Conservation (phyloP, 2,888 invertebrate species). For the Therioaphis trifolii region DNA sequence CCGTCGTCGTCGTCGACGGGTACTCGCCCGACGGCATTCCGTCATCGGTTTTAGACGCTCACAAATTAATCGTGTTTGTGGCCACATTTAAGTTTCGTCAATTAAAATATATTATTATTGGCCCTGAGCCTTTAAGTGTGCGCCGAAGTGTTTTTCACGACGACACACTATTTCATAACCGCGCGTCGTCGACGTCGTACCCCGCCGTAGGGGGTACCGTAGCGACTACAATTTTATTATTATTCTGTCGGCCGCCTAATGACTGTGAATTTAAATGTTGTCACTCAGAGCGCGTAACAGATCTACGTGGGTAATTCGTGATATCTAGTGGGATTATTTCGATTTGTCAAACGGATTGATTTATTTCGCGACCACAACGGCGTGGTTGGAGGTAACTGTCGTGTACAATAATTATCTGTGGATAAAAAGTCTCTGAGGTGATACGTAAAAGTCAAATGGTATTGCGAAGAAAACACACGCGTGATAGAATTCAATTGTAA, state of each 20-base stretch:
- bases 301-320: too few species aligned
- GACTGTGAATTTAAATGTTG: background rate
- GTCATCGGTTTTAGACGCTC: background rate
- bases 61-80: slow-evolving; percentile 12
- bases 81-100: background rate
- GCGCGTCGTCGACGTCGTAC: background rate
- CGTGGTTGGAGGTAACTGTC: too few species aligned
- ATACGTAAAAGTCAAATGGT: too few species aligned
- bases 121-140: background rate
- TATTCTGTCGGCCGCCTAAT: background rate
- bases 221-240: too few species aligned
- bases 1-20: background rate
- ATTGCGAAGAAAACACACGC: too few species aligned
- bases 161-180: background rate
- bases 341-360: too few species aligned
- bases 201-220: too few species aligned
- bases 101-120: slow-evolving; percentile 15
- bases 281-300: background rate
- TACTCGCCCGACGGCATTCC: slow-evolving; percentile 42
- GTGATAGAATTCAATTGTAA: too few species aligned
- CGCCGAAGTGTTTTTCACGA: background rate
- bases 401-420: too few species aligned
- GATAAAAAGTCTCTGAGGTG: too few species aligned
- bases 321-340: too few species aligned
- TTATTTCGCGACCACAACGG: too few species aligned